These are phyloP conservation scores for Ptychobarbus kaznakovi DNA, from an alignment of 2,797 vertebrate species.

Conservation along the genomic window DNA sequence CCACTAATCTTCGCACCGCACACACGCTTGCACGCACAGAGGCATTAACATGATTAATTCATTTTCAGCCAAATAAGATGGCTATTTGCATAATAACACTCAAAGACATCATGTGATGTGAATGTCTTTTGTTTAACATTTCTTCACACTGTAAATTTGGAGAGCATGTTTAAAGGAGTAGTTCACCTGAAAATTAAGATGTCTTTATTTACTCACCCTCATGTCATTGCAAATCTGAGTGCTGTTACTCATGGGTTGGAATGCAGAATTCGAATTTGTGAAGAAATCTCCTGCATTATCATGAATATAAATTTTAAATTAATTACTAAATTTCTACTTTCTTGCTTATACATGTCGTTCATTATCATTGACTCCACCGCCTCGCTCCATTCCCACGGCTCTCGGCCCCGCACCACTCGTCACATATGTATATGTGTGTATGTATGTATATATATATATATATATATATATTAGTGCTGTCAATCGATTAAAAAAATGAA, in stretches of 20 bases:
- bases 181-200: neutral
- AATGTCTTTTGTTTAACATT: conserved; percentile 30
- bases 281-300: neutral
- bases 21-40: neutral
- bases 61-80: conserved; percentile 57
- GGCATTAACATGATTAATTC: conserved; percentile 65
- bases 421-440: too few relatives aligned
- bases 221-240: neutral
- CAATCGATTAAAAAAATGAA: too few relatives aligned
- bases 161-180: neutral
- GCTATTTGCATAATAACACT: conserved; percentile 56
- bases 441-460: too few relatives aligned
- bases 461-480: too few relatives aligned
- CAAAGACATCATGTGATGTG: conserved; percentile 15
- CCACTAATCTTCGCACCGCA: conserved; percentile 42
- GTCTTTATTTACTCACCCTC: neutral
- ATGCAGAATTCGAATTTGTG: neutral
- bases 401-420: too few relatives aligned
- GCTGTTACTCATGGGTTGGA: neutral
- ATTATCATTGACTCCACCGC: too few relatives aligned
- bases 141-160: conserved; percentile 19
- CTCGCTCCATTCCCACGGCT: too few relatives aligned
- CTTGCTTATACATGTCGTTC: too few relatives aligned
- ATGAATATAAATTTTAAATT: too few relatives aligned
- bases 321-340: too few relatives aligned